Evolutionary conservation across 2,113 vertebrate species (phyloP).

Genomic region (Actenoides hombroni): DNA sequence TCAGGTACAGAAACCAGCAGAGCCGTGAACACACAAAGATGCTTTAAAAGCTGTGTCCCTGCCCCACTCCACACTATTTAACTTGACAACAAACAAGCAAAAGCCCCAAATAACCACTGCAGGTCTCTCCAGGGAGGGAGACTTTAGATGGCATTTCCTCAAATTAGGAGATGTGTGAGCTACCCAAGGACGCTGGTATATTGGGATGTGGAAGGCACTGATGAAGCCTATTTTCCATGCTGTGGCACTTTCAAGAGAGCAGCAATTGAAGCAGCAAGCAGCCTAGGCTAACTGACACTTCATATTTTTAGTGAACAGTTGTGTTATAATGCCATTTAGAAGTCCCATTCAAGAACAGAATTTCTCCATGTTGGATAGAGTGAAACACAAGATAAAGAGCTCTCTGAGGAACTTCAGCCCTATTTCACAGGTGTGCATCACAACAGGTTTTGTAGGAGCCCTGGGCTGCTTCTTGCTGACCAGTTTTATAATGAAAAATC

Average conservation of each 20-base stretch:
- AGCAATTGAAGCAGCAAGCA: constrained; percentile 34
- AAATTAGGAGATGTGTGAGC: background rate
- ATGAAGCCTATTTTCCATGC: constrained; percentile 16
- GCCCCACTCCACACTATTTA: background rate
- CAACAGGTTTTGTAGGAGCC: background rate
- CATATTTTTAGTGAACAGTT: background rate
- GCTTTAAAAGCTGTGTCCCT: background rate
- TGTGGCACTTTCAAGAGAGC: background rate
- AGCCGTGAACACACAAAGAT: background rate
- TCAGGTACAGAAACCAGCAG: background rate
- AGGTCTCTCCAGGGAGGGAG: background rate
- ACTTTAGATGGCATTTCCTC: background rate
- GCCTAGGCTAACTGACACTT: background rate
- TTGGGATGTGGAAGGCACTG: background rate
- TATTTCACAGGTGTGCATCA: background rate
- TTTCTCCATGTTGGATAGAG: background rate
- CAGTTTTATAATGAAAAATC: background rate
- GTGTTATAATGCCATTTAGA: background rate
- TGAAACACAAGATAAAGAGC: background rate
- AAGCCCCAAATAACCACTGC: background rate
- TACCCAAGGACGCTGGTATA: background rate
- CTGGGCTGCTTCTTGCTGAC: background rate
- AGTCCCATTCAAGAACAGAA: background rate
- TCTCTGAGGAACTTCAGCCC: background rate
- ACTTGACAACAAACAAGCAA: background rate